phyloP scores from a whole-genome alignment of 1,140 invertebrate species.

The Eriocheir sinensis region DNA sequence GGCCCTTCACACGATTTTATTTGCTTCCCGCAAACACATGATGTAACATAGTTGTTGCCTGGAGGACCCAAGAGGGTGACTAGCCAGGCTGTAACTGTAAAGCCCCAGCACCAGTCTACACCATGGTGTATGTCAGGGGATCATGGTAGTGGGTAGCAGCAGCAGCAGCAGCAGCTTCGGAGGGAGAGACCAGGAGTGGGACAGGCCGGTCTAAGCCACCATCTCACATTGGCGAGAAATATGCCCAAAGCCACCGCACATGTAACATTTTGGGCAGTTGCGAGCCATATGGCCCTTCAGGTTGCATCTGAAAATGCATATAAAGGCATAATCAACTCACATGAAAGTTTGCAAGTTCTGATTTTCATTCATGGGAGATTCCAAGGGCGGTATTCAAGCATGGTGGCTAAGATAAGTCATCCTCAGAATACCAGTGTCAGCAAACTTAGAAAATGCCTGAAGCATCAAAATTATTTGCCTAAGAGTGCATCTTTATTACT shows the following conservation, averaged over 20 bases:
- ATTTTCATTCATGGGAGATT: background rate
- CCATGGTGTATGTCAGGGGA: slow-evolving; percentile 64
- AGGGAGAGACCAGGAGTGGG: slow-evolving; percentile 77
- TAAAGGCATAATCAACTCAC: slow-evolving; percentile 47
- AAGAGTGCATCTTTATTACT: slow-evolving; percentile 25
- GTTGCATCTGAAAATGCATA: slow-evolving; percentile 92
- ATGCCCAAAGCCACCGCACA: slow-evolving; percentile 84
- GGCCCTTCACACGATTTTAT: slow-evolving; percentile 57
- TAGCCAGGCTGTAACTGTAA: slow-evolving; percentile 58
- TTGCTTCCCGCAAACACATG: slow-evolving; percentile 60
- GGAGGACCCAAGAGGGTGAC: slow-evolving; percentile 58
- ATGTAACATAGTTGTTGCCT: slow-evolving; percentile 61
- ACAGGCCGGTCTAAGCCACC: slow-evolving; percentile 70
- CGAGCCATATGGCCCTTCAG: slow-evolving; percentile 95
- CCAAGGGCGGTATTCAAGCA: background rate
- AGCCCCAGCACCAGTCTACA: slow-evolving; percentile 64
- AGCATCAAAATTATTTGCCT: slow-evolving; percentile 5
- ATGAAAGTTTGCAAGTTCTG: background rate
- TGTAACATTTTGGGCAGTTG: slow-evolving; percentile 85
- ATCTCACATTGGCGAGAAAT: slow-evolving; percentile 83
- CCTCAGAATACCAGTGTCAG: background rate
- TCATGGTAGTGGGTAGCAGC: slow-evolving; percentile 60
- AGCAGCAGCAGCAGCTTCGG: slow-evolving; percentile 68
- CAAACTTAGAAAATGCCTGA: slow-evolving; percentile 36
- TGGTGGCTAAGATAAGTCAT: slow-evolving; percentile 37